Evolutionary conservation across 1,140 invertebrate genomes (phyloP), one percentile per base, ranked within the genome.

Genomic region (Papilio polytes): DNA sequence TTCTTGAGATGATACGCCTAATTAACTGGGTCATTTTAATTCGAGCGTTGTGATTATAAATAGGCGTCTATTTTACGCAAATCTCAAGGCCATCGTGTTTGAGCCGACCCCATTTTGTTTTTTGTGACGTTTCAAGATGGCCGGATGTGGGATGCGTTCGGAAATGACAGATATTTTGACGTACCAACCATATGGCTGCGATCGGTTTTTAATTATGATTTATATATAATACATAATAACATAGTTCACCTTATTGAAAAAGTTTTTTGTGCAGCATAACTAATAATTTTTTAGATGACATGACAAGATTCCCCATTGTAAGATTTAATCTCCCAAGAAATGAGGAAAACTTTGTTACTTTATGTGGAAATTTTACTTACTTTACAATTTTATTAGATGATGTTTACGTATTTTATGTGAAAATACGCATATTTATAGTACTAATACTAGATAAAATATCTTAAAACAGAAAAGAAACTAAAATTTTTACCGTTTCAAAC

Each of bases 61-160:
- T 82, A 76, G 44, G 46, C 74, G 56, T 78, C 44, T 72, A 70
- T n/a, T 79, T 82, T 82, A 76, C 78, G 81, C 72, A 82, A 80
- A 82, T 80, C 72, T 18, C 81, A 82, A 82, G 81, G 81, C 78
- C 78, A 36, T 51, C 77, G 56, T 74, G 77, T 72, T 48, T 70
- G 72, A 51, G 73, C 44, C 74, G 78, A 77, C 81, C 78, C 73
- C 78, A 82, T 80, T 80, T 74, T 81, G 51, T 46, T 44, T 48
- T 48, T 48, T 46, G 73, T 48, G 13, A 48, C 44, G 41, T 51
- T 22, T 48, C n/a, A 77, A 77, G 56, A 77, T 80, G 78, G 78
- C 77, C 51, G 80, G 72, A 74, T 26, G 56, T 44, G 73, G 70
- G 70, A 44, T 70, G 20, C 74, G 22, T 22, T 56, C 46, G 48